Percentiles rank a stretch among this genome's conserved stretches.
Conservation (phyloP, 2,113 vertebrate species). For the Riparia riparia region DNA sequence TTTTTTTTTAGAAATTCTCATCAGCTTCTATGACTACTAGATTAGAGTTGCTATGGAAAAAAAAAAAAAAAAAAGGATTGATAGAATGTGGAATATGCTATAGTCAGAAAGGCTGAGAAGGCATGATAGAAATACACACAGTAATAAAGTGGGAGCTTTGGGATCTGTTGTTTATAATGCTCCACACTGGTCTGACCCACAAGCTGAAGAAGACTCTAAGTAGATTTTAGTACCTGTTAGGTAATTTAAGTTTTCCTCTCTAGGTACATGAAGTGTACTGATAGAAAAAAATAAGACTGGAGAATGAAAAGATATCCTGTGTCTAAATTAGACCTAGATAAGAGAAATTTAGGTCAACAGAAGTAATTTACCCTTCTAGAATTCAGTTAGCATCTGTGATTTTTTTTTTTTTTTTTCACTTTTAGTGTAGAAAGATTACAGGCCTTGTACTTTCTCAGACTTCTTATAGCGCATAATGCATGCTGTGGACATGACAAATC, state of each 20-base stretch:
- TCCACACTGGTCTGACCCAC: neutral
- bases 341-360: conserved; percentile 21
- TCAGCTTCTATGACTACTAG: neutral
- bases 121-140: neutral
- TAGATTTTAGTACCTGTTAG: neutral
- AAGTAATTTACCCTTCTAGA: conserved; percentile 9
- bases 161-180: neutral
- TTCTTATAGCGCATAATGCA: neutral
- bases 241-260: neutral
- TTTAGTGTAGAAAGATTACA: neutral
- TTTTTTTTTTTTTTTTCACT: neutral
- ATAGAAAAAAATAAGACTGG: neutral
- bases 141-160: neutral
- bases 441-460: neutral
- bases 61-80: neutral
- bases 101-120: neutral
- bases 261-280: neutral
- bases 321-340: neutral
- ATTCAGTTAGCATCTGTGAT: neutral
- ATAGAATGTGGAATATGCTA: neutral
- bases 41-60: neutral
- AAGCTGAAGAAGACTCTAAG: neutral
- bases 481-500: neutral
- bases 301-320: neutral
- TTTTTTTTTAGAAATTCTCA: neutral